phyloP scores from a whole-genome alignment of 2,888 invertebrate genomes.

The Lasioglossum vierecki region DNA sequence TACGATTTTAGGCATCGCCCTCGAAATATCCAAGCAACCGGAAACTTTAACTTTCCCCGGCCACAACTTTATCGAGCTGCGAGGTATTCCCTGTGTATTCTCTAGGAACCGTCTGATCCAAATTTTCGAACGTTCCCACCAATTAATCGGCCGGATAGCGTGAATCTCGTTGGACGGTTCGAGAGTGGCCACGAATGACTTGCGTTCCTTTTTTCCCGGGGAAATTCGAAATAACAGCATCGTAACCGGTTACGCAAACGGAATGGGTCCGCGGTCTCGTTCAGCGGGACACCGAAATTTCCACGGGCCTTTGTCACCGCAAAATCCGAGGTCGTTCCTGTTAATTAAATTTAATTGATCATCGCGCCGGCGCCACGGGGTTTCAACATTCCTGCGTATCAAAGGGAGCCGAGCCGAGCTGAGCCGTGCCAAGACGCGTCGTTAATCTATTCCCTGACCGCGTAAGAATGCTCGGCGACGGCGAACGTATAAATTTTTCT shows the following conservation, averaged over 20 bases:
- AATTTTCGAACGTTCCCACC: conserved; percentile 7
- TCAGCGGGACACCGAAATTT: conserved; percentile 28
- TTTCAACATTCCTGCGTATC: conserved; percentile 29
- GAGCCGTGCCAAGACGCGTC: conserved; percentile 47
- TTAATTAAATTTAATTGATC: conserved; percentile 61
- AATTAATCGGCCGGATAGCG: neutral
- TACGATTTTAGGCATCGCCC: conserved; percentile 16
- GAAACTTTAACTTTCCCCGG: neutral
- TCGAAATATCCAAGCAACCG: conserved; percentile 6
- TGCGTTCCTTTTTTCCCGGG: neutral
- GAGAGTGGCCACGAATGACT: neutral
- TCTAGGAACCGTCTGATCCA: neutral
- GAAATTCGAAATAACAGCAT: neutral
- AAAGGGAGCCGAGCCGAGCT: conserved; percentile 40
- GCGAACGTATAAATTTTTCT: conserved; percentile 43
- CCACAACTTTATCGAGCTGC: conserved; percentile 18
- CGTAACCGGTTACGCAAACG: conserved; percentile 25
- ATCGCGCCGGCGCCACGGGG: conserved; percentile 48
- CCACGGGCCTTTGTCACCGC: conserved; percentile 17
- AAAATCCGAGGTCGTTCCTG: conserved; percentile 25
- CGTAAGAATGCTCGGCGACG: conserved; percentile 43
- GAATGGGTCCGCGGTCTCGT: neutral
- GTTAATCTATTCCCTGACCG: conserved; percentile 46
- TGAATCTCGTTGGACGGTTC: neutral
- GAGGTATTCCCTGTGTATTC: conserved; percentile 1